Evolutionary conservation across 2,113 vertebrate species (phyloP).

Genomic region (Pardalotus punctatus): DNA sequence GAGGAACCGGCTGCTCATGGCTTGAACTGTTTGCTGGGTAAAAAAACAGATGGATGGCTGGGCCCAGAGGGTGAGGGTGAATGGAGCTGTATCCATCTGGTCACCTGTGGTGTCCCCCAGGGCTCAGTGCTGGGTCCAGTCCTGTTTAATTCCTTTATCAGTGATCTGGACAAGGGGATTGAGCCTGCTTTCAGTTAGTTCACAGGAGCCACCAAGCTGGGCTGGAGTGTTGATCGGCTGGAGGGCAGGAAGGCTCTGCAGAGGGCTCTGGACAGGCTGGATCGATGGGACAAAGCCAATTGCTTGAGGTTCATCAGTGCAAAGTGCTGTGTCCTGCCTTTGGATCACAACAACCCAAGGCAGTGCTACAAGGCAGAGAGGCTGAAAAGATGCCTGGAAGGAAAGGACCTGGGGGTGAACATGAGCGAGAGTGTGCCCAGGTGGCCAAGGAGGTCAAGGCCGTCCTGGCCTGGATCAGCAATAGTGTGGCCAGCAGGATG

Average conservation of each 20-base stretch:
- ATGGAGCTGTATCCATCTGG: neutral
- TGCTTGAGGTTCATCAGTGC: neutral
- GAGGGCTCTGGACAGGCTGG: neutral
- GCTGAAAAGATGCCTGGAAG: neutral
- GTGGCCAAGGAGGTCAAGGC: neutral
- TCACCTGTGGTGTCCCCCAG: neutral
- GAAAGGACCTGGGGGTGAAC: neutral
- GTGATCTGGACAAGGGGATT: neutral
- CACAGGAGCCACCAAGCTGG: neutral
- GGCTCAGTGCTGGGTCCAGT: neutral
- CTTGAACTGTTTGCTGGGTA: neutral
- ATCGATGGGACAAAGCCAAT: fast-evolving
- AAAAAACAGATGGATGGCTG: neutral
- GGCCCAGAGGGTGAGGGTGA: neutral
- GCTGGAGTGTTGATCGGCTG: neutral
- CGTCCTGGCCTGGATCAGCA: neutral
- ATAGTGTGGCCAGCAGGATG: neutral
- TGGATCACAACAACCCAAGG: neutral
- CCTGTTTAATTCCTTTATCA: neutral
- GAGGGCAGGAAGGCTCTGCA: neutral
- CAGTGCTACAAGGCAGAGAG: fast-evolving
- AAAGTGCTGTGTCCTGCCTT: neutral
- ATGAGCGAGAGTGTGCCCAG: neutral
- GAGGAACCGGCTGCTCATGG: neutral
- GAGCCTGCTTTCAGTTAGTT: neutral